A percentile compares a stretch with the other conserved stretches of the same genome.
Evolutionary conservation across 2,888 invertebrate species (phyloP).

Genomic region (Girardia tigrina): DNA sequence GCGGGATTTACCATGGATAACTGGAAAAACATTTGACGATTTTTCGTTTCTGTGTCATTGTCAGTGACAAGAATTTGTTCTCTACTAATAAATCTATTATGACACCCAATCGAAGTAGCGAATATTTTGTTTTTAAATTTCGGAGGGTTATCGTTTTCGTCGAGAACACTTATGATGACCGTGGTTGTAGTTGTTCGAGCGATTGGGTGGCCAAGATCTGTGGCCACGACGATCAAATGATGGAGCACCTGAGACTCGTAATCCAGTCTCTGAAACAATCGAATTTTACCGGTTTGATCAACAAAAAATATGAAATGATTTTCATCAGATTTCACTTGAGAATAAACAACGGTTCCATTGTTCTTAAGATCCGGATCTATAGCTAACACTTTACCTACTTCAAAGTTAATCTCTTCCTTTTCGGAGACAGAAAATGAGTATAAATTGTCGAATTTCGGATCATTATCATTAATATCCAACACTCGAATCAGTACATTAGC

Average conservation of each 20-base stretch:
- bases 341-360: not conserved
- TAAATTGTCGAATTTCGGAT: not conserved
- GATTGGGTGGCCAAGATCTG: not conserved
- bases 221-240: not conserved
- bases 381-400: not conserved
- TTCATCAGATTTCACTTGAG: not conserved
- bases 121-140: not conserved
- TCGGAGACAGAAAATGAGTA: not conserved
- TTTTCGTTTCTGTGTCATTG: not conserved
- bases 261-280: not conserved
- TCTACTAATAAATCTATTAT: not conserved
- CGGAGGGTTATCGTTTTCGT: constrained; percentile 6
- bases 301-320: not conserved
- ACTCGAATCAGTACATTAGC: not conserved
- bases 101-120: not conserved
- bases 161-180: not conserved
- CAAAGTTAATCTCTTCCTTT: not conserved
- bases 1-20: not conserved
- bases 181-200: not conserved
- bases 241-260: not conserved
- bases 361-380: not conserved
- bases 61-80: not conserved
- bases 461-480: not conserved
- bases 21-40: not conserved
- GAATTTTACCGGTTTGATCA: not conserved